Percentiles rank a stretch among this genome's conserved stretches.
phyloP scores from a whole-genome alignment of 2,113 vertebrate species.

The Rhynchomys soricoides region DNA sequence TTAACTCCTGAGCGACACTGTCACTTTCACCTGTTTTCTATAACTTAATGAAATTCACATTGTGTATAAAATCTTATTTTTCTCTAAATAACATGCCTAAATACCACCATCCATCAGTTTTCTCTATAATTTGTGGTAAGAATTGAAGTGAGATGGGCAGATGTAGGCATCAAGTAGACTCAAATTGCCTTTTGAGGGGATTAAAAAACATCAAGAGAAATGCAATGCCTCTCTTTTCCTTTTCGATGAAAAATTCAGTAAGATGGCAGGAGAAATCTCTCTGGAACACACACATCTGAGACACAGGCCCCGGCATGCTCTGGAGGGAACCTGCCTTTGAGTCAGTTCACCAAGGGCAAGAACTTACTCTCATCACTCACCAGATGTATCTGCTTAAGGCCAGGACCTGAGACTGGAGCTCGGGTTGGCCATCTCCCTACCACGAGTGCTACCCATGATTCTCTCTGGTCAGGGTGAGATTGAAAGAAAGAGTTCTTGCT shows the following conservation, averaged over 20 bases:
- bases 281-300: not conserved
- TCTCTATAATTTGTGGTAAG: conserved; percentile 36
- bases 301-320: fast-evolving
- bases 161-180: conserved; percentile 7
- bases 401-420: too few species aligned
- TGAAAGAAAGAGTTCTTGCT: not conserved
- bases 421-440: not conserved
- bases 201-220: conserved; percentile 31
- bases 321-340: not conserved
- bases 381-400: not conserved
- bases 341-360: fast-evolving
- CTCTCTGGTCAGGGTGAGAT: fast-evolving
- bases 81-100: conserved; percentile 56
- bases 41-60: conserved; percentile 36
- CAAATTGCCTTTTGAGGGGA: conserved; percentile 34
- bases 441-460: not conserved
- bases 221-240: not conserved
- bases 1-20: not conserved
- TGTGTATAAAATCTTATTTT: conserved; percentile 41
- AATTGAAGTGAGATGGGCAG: not conserved
- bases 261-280: not conserved
- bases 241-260: not conserved
- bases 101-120: conserved; percentile 61
- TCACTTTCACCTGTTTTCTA: not conserved
- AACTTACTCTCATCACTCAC: not conserved